A percentile compares a stretch with the other conserved stretches of the same genome.
phyloP scores from a whole-genome alignment of 2,113 vertebrate genomes.

The Colaptes auratus region DNA sequence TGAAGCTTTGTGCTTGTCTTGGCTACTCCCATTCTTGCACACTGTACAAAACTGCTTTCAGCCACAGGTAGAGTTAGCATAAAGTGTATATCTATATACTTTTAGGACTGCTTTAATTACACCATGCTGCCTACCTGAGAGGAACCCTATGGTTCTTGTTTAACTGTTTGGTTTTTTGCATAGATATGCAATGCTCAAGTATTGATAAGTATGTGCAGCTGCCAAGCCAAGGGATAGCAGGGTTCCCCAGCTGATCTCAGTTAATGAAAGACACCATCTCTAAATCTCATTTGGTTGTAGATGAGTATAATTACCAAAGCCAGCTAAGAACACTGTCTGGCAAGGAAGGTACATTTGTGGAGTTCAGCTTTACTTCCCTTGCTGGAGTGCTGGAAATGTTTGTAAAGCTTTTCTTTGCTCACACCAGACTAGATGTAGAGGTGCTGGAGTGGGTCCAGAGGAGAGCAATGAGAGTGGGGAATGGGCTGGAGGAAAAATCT shows the following conservation, averaged over 20 bases:
- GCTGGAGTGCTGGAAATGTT: not conserved
- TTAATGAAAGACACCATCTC: slow-evolving; percentile 18
- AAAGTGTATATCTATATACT: not conserved
- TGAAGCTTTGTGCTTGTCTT: not conserved
- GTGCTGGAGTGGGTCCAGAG: no score
- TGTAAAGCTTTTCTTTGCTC: not conserved
- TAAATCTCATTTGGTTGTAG: slow-evolving; percentile 5
- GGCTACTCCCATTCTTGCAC: not conserved
- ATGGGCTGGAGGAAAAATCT: no score
- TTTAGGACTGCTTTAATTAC: not conserved
- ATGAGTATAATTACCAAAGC: not conserved
- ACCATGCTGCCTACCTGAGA: not conserved
- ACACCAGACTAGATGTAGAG: no score
- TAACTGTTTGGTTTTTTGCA: not conserved
- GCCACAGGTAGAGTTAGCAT: not conserved
- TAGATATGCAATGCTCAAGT: not conserved
- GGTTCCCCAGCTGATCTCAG: not conserved
- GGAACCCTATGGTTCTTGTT: not conserved
- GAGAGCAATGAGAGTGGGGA: no score
- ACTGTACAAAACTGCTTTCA: not conserved
- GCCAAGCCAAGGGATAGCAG: not conserved
- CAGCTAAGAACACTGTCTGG: not conserved
- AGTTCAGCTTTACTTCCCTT: not conserved
- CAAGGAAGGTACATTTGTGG: not conserved
- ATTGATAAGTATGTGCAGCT: not conserved